Percentiles rank a stretch among this genome's conserved stretches.
Evolutionary conservation across 2,888 invertebrate species (phyloP).

Genomic region (Carcina quercana): DNA sequence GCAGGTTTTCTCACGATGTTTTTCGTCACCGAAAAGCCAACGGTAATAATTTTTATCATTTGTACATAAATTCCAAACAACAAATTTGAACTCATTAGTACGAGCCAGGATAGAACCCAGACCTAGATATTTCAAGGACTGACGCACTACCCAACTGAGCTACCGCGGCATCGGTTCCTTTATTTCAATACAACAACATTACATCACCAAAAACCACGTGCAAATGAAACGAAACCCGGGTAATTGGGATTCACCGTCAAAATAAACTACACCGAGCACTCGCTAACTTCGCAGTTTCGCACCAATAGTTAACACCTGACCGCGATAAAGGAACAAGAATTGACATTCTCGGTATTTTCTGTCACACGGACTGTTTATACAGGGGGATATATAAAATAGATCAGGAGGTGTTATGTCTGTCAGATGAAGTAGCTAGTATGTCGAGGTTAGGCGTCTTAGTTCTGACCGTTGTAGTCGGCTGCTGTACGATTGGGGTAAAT

Average conservation of each 20-base stretch:
- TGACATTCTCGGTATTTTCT: constrained; percentile 27
- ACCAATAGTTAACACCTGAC: constrained; percentile 29
- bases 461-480: constrained; percentile 18
- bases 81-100: too few relatives aligned
- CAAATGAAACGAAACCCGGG: constrained; percentile 8
- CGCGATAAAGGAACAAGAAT: constrained; percentile 18
- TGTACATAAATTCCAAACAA: too few relatives aligned
- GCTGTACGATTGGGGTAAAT: too few relatives aligned
- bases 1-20: too few relatives aligned
- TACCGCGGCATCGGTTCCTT: too few relatives aligned
- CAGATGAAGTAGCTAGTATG: constrained; percentile 35
- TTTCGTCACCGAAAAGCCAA: too few relatives aligned
- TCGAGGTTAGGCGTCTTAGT: constrained; percentile 35
- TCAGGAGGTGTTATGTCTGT: constrained; percentile 18
- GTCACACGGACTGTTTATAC: constrained; percentile 23
- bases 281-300: constrained; percentile 27
- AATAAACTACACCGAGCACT: not conserved
- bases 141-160: too few relatives aligned
- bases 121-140: too few relatives aligned
- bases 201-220: constrained; percentile 20
- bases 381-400: constrained; percentile 44
- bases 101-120: too few relatives aligned
- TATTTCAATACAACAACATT: constrained; percentile 12
- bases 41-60: too few relatives aligned
- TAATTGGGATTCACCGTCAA: constrained; percentile 17